These are phyloP conservation scores for Neosalanx taihuensis DNA, from an alignment of 2,797 vertebrate species.

Conservation along the genomic window DNA sequence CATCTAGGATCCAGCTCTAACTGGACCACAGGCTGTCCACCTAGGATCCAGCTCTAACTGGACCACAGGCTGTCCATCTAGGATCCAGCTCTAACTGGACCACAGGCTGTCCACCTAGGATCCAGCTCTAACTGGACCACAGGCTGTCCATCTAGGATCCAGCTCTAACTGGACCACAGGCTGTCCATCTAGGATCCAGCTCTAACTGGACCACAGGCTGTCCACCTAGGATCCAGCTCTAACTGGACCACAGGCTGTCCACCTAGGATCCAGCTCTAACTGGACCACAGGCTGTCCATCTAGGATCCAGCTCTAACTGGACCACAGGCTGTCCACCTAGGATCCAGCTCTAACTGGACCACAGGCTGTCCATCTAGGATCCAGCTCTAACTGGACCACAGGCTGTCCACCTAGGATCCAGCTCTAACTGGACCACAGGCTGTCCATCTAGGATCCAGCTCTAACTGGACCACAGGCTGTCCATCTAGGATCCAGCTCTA, in stretches of 20 bases:
- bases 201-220: too few relatives aligned
- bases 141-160: too few relatives aligned
- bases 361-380: too few relatives aligned
- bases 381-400: slow-evolving; percentile 40
- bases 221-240: too few relatives aligned
- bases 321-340: slow-evolving; percentile 40
- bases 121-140: slow-evolving; percentile 44
- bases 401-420: too few relatives aligned
- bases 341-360: slow-evolving; percentile 41
- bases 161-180: too few relatives aligned
- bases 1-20: too few relatives aligned
- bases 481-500: too few relatives aligned
- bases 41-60: background rate
- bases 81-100: slow-evolving; percentile 40
- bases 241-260: slow-evolving; percentile 40
- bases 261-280: too few relatives aligned
- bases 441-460: too few relatives aligned
- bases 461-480: slow-evolving; percentile 41
- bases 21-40: slow-evolving; percentile 40
- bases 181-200: too few relatives aligned
- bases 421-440: slow-evolving; percentile 40
- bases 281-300: slow-evolving; percentile 42
- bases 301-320: background rate
- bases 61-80: slow-evolving; percentile 40
- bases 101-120: too few relatives aligned